Evolutionary conservation across 30 jellyfish, hydroid and myxozoan genomes (phyloP), one percentile per base, ranked within the genome.

Genomic region (Morbakka virulenta): DNA sequence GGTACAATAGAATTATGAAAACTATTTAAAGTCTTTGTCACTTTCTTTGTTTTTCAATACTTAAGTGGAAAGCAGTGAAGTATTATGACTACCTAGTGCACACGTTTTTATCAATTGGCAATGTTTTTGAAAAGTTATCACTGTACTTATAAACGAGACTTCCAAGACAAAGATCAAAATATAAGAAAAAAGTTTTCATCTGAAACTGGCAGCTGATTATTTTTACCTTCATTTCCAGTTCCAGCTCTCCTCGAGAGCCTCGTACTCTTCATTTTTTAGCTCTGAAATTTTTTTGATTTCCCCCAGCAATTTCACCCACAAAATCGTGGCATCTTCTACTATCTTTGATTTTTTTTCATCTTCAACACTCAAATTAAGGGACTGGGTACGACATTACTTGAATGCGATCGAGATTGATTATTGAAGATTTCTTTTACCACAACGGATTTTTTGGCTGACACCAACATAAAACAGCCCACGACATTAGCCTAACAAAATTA

Each of bases 361-460:
- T 41, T 41, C 17, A 17, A 41, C 57, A 41, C 57, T 41, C 57
- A 41, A 9, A 17, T 41, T 41, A 41, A 41, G 57, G 57, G 57
- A n/a, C n/a, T n/a, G n/a, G n/a, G n/a, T n/a, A n/a, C n/a, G n/a
- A n/a, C n/a, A n/a, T n/a, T n/a, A n/a, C n/a, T n/a, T n/a, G n/a
- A n/a, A n/a, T n/a, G n/a, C 17, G 57, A 9, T 41, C 57, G 57
- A 41, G 57, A 17, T 41, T 41, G 57, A 41, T 6, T 17, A 41
- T 41, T 6, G 57, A 9, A 41, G 57, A 6, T 41, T 41, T 41
- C 13, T 41, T 41, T 41, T 17, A 17, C 57, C 17, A 41, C 57
- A 41, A 9, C 57, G 9, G 57, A 80, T 82, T 73, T 83, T 41
- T 41, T 41, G 13, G 17, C 57, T 41, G 57, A 17, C 57, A 17